A percentile compares a stretch with the other conserved stretches of the same genome.
phyloP scores from a whole-genome alignment of 2,888 invertebrate species.

The Crocallis elinguaria region DNA sequence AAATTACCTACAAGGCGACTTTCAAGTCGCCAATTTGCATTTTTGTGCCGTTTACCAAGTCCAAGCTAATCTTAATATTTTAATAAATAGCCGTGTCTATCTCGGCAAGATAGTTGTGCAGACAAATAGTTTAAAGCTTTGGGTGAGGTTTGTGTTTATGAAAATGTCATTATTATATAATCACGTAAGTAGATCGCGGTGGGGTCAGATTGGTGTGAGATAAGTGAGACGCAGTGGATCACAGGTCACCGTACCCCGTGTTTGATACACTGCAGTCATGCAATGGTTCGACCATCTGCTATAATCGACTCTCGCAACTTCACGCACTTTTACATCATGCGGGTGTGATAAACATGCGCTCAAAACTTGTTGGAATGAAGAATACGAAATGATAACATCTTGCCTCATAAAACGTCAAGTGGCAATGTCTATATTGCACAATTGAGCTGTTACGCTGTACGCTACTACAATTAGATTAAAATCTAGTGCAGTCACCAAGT shows the following conservation, averaged over 20 bases:
- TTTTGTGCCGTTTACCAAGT: conserved; percentile 34
- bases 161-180: conserved; percentile 43
- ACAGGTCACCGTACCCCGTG: conserved; percentile 49
- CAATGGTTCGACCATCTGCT: conserved; percentile 19
- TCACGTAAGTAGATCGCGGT: conserved; percentile 46
- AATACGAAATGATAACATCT: no score
- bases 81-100: conserved; percentile 20
- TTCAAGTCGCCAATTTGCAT: conserved; percentile 36
- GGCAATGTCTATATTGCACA: no score
- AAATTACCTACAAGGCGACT: conserved; percentile 29
- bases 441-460: no score
- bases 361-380: no score
- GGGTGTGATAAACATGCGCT: no score
- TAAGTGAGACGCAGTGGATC: conserved; percentile 45
- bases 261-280: conserved; percentile 37
- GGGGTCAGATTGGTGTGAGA: conserved; percentile 53
- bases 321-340: no score
- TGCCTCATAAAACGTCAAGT: no score
- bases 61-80: conserved; percentile 28
- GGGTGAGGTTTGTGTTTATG: conserved; percentile 23
- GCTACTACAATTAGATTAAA: no score
- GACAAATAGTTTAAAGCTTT: conserved; percentile 18
- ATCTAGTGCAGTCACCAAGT: no score
- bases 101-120: conserved; percentile 15
- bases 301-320: not conserved